Base-by-base conservation (phyloP, 2,113 vertebrate species). In the Benitochromis conjunctus region DNA sequence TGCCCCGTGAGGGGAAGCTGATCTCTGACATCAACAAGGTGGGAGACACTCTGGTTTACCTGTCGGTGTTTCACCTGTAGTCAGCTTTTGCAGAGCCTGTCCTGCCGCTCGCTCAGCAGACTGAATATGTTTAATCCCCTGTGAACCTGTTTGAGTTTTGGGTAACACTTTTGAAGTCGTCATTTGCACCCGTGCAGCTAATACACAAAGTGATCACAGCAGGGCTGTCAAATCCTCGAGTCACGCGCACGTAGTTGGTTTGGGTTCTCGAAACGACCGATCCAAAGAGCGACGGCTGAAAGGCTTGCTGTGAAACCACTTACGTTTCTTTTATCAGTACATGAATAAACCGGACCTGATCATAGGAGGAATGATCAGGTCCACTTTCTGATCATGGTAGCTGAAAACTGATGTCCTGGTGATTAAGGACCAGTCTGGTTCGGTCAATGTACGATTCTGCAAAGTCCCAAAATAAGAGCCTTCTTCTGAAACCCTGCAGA, bases 21-120 rank as follows among this genome's bases (percentile, higher is more conserved):
- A 98, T 99, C 96, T 99, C 98, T 9, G 98, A 99, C 87, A 99
- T 99, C 89, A 99, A 99, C 94, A 99, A 99, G 98, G 98, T 99
- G 81, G 94, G 82, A 48, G 14, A 79, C 54, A 46, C 76, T 58
- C 38, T 19, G 16, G 62, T 46, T 43, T 14, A 16, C 19, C 62
- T 43, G 7, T 66, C 7, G 4, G 7, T 7, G 14, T 16, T 6
- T 48, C 16, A 48, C 14, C 46, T 53, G 16, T 16, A 19, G 19
- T 24, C 64, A 5, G 19, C 14, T 53, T 53, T 48, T 2, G n/a
- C 8, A 24, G 64, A 43, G 38, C 38, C 16, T 0, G 12, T 41
- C 62, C 4, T n/a, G 2, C 62, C 19, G 2, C 31, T 66, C 62
- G 62, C 34, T 3, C 36, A n/a, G 6, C 64, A 60, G 14, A 9